A percentile compares a stretch with the other conserved stretches of the same genome.
These are phyloP conservation scores for Zaprionus ornatus DNA, from an alignment of 1,140 invertebrate species.

Conservation along the genomic window DNA sequence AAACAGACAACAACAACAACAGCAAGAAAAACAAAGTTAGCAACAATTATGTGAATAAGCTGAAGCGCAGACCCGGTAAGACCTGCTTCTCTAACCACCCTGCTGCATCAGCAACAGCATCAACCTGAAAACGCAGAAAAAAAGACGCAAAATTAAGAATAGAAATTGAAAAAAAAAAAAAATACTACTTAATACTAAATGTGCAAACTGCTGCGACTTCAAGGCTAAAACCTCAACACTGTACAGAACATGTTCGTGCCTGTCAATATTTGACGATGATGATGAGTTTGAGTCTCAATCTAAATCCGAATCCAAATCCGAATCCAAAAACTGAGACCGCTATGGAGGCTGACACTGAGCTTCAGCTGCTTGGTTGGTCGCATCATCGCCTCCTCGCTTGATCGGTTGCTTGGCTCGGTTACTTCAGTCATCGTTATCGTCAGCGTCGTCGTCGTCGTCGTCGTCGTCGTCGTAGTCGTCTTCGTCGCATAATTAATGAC, in stretches of 20 bases:
- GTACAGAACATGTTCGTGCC: constrained; percentile 71
- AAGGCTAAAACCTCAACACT: constrained; percentile 74
- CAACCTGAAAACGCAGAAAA: constrained; percentile 41
- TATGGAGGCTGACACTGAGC: constrained; percentile 9
- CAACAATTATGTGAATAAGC: constrained; percentile 63
- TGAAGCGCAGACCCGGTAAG: constrained; percentile 43
- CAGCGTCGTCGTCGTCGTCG: constrained; percentile 9
- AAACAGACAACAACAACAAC: constrained; percentile 51
- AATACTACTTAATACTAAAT: constrained; percentile 46
- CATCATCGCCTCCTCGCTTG: constrained; percentile 56
- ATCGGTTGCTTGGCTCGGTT: constrained; percentile 40
- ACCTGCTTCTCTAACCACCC: constrained; percentile 39
- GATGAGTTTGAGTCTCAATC: constrained; percentile 26
- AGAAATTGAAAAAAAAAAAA: constrained; percentile 1
- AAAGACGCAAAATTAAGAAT: constrained; percentile 32
- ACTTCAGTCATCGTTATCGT: not conserved
- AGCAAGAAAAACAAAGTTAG: constrained; percentile 42
- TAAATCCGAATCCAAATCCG: constrained; percentile 6
- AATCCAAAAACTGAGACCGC: not conserved
- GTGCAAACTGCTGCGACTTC: constrained; percentile 55
- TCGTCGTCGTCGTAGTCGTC: constrained; percentile 34
- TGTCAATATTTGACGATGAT: constrained; percentile 80
- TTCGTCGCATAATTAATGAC: constrained; percentile 77
- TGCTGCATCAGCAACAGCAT: constrained; percentile 29
- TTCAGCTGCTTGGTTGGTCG: constrained; percentile 39